Evolutionary conservation across 2,888 invertebrate genomes (phyloP).

Genomic region (Xestia xanthographa): DNA sequence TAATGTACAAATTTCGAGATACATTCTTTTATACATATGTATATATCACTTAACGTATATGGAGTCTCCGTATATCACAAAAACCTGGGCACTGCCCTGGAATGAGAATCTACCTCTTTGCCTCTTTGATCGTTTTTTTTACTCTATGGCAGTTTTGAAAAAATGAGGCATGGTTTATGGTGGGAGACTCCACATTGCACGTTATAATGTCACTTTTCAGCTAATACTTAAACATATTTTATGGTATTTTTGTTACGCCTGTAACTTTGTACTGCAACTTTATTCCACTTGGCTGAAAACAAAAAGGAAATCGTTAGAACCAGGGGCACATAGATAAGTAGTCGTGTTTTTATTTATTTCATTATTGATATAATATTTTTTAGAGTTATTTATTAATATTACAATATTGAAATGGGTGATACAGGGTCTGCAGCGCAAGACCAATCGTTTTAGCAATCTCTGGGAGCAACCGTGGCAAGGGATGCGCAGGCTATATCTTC

Average conservation of each 20-base stretch:
- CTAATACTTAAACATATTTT: conserved; percentile 83
- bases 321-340: neutral
- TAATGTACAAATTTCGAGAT: conserved; percentile 83
- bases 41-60: conserved; percentile 70
- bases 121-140: conserved; percentile 37
- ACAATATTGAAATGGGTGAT: neutral
- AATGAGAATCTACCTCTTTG: conserved; percentile 50
- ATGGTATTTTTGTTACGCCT: conserved; percentile 63
- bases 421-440: neutral
- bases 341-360: neutral
- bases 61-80: conserved; percentile 37
- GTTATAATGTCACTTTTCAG: conserved; percentile 73
- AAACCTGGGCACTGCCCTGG: conserved; percentile 57
- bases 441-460: neutral
- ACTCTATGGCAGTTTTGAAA: conserved; percentile 43
- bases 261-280: conserved; percentile 53
- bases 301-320: conserved; percentile 49
- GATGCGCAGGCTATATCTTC: neutral
- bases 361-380: neutral
- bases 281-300: conserved; percentile 85
- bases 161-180: conserved; percentile 46
- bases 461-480: too few species aligned
- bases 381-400: neutral
- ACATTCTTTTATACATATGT: conserved; percentile 77
- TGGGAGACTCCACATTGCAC: conserved; percentile 48